phyloP scores from a whole-genome alignment of 1,140 invertebrate species.

The Hyposmocoma kahamanoa region DNA sequence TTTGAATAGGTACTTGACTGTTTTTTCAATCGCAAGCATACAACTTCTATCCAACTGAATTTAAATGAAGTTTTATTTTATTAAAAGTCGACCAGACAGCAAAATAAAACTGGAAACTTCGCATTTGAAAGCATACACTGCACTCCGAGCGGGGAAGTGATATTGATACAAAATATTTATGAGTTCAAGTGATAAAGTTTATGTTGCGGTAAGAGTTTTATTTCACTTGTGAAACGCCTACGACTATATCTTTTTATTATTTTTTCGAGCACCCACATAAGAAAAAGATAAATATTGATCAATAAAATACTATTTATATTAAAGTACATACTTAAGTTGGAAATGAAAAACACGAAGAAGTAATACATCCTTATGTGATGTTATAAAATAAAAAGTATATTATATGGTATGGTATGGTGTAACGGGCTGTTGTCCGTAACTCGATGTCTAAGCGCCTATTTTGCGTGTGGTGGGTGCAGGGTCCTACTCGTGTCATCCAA shows the following conservation, averaged over 20 bases:
- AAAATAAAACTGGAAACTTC: conserved; percentile 1
- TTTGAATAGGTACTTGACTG: too few relatives aligned
- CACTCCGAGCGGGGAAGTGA: conserved; percentile 20
- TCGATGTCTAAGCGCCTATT: too few relatives aligned
- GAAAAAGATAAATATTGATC: conserved; percentile 28
- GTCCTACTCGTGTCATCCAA: too few relatives aligned
- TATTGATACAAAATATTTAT: conserved; percentile 50
- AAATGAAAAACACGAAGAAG: too few relatives aligned
- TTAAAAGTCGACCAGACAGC: neutral
- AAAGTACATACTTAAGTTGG: neutral
- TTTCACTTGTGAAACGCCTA: conserved; percentile 35
- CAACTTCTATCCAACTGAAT: neutral
- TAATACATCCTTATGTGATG: too few relatives aligned
- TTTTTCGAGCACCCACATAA: conserved; percentile 25
- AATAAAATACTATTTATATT: conserved; percentile 22
- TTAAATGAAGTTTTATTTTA: conserved; percentile 3
- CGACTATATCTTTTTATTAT: conserved; percentile 16
- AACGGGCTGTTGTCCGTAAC: too few relatives aligned
- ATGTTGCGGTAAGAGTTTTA: conserved; percentile 56
- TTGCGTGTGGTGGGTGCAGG: too few relatives aligned
- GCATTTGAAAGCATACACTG: neutral
- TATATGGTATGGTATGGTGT: too few relatives aligned
- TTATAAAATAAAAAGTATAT: too few relatives aligned
- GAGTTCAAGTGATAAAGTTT: conserved; percentile 49
- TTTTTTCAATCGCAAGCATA: too few relatives aligned